Evolutionary conservation across 2,113 vertebrate species (phyloP), one percentile per base, ranked within the genome.

Genomic region (Setophaga coronata): DNA sequence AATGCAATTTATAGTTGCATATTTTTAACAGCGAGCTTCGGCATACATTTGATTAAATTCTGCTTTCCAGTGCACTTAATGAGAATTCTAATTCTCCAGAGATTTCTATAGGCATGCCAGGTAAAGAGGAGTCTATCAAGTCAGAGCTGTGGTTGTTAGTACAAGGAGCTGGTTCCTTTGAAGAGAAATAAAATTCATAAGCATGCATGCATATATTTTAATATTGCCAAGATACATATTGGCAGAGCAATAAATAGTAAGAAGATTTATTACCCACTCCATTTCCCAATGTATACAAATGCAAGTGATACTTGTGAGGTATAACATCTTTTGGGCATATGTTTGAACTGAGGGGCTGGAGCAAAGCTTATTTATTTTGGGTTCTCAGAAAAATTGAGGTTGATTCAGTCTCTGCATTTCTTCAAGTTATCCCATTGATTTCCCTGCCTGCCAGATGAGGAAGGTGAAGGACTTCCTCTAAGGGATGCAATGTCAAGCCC

Each of bases 181-280:
- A 97, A 96, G 84, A 96, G 74, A 97, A 97, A 95, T 96, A 97
- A 95, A 97, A 95, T 95, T 95, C 95, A 96, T 93, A 97, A 95
- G 90, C 71, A 85, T 87, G 94, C 72, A 89, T 93, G 90, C 89
- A 95, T 93, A 93, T 94, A 95, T 97, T 97, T 97, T 82, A 96
- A 96, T 97, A 97, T 87, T 95, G 85, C 92, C 65, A 90, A 95
- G 93, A 96, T 94, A 67, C 64, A 84, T 93, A 94, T 95, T 95
- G 95, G 86, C 90, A 94, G 92, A 93, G 91, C 88, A 97, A 95
- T 94, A 97, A 95, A 97, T 94, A 93, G 86, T 57, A 28, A 57
- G 82, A 94, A 89, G 96, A 96, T 95, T 94, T 97, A 93, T 94
- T 90, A 91, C 76, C 81, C 83, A 83, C 81, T 94, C 80, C 91